Evolutionary conservation across 2,113 vertebrate genomes (phyloP), one percentile per base, ranked within the genome.

Genomic region (Euleptes europaea): DNA sequence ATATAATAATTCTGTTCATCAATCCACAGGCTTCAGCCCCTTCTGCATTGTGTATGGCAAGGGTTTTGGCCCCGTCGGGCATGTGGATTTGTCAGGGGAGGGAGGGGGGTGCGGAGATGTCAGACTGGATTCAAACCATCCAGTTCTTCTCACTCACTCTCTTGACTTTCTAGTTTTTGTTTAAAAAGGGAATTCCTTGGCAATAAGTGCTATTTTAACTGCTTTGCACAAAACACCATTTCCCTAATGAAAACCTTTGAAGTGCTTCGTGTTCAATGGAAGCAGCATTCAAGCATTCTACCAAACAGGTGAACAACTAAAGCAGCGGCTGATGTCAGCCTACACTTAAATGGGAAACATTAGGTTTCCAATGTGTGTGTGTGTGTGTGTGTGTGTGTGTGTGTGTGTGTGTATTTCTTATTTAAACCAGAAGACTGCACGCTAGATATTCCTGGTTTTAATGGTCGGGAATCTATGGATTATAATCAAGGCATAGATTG

Each of bases 401-500:
- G 26, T 44, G 28, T 9, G 35, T 12, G 11, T 49, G 4, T 4
- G 75, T 10, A 69, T 19, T 1, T 42, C 23, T 40, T 65, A 38
- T 40, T 6, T 5, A 80, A 66, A 47, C 23, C 31, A 1, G 63
- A 69, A 23, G 28, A 11, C 28, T 21, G 33, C 35, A 19, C 51
- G 26, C 17, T 81, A 75, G 23, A 91, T 73, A 71, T 13, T 90
- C 12, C 11, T 12, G 4, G 71, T 72, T 12, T 17, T 69, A 4
- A 75, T 28, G 78, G 0, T 79, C 88, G n/a, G 80, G 26, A 49
- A 8, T 70, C 31, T n/a, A 47, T 91, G 23, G 1, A 80, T 84
- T 88, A 89, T 74, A 89, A 88, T 75, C 17, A 87, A 88, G 78
- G 66, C 26, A 2, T 14, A 63, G 2, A 2, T 44, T 78, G n/a